These are phyloP conservation scores for Cosmopolites sordidus DNA, from an alignment of 2,888 invertebrate genomes.

Conservation along the genomic window DNA sequence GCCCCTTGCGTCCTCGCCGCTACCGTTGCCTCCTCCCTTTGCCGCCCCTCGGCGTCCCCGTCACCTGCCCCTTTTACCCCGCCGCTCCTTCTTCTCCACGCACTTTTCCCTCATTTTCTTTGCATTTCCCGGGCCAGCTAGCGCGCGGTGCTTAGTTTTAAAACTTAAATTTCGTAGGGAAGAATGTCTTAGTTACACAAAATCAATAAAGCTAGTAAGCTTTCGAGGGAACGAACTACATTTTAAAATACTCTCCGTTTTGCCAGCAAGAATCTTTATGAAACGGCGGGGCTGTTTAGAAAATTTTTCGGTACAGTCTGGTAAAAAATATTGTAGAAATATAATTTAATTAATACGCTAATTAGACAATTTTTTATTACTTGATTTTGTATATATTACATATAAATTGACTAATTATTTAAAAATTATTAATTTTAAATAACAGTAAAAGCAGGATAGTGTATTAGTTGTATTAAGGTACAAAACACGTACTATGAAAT, in stretches of 20 bases:
- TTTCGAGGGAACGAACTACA: conserved; percentile 42
- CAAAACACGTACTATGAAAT: too few species aligned
- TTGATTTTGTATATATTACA: too few species aligned
- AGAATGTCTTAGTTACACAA: conserved; percentile 50
- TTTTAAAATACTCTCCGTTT: conserved; percentile 41
- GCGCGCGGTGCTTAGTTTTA: conserved; percentile 47
- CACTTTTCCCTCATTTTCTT: conserved; percentile 40
- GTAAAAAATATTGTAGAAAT: conserved; percentile 8
- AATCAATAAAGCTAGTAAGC: conserved; percentile 49
- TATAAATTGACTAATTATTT: too few species aligned
- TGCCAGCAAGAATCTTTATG: conserved; percentile 39
- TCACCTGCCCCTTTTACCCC: conserved; percentile 22
- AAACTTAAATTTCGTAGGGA: conserved; percentile 50
- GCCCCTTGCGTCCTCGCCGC: conserved; percentile 12
- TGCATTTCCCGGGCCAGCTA: conserved; percentile 41
- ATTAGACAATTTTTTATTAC: too few species aligned
- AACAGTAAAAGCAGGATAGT: too few species aligned
- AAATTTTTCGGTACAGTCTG: conserved; percentile 11
- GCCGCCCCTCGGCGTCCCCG: conserved; percentile 21
- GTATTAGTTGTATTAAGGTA: too few species aligned
- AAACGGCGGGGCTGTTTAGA: background rate
- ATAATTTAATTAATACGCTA: too few species aligned
- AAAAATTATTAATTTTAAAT: too few species aligned
- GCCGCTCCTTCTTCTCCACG: conserved; percentile 25
- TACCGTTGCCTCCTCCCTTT: background rate